A percentile compares a stretch with the other conserved stretches of the same genome.
Conservation (phyloP, 2,888 invertebrate genomes). For the Harmothoe impar region DNA sequence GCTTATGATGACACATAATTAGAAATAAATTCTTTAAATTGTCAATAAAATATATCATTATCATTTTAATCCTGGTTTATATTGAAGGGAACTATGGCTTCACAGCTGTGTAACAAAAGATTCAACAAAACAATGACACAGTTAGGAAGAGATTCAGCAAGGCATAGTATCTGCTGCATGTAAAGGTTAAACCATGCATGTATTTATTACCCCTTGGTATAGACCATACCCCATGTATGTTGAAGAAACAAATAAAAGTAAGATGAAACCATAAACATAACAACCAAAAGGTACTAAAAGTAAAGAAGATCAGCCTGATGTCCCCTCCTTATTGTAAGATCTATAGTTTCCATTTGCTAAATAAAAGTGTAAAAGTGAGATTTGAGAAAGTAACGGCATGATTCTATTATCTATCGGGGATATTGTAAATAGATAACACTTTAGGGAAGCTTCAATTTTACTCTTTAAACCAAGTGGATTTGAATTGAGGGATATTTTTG, state of each 20-base stretch:
- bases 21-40: too few species aligned
- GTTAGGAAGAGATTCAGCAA: neutral
- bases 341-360: neutral
- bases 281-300: neutral
- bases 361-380: too few species aligned
- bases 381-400: too few species aligned
- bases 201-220: neutral
- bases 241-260: neutral
- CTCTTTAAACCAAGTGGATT: too few species aligned
- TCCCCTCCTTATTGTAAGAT: neutral
- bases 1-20: too few species aligned
- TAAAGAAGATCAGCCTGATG: neutral
- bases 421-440: too few species aligned
- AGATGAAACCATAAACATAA: slow-evolving; percentile 16
- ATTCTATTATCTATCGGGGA: too few species aligned
- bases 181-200: neutral
- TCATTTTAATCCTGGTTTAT: neutral
- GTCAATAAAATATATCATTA: too few species aligned
- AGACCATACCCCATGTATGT: neutral
- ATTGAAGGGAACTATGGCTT: neutral
- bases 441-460: too few species aligned
- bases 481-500: too few species aligned
- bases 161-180: neutral
- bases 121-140: neutral
- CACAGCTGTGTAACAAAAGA: neutral